These are phyloP conservation scores for Formica selysi DNA, from an alignment of 1,140 invertebrate genomes.

Conservation along the genomic window DNA sequence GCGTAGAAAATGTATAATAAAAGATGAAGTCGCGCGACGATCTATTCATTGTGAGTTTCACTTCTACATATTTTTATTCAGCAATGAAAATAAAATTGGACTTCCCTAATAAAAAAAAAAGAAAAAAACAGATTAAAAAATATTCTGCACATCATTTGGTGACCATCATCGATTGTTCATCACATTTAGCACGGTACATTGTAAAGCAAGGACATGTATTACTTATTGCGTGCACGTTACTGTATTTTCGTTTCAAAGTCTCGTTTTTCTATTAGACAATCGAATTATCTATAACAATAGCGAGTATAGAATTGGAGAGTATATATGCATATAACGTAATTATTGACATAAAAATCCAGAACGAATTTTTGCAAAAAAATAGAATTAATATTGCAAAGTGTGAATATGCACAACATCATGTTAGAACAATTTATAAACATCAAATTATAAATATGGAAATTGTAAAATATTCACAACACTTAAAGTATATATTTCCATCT, in stretches of 20 bases:
- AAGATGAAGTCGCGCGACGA: background rate
- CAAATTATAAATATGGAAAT: background rate
- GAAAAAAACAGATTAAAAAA: background rate
- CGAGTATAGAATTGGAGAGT: background rate
- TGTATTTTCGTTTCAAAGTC: conserved; percentile 5
- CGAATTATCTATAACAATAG: conserved; percentile 17
- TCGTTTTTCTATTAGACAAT: background rate
- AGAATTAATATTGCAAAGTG: background rate
- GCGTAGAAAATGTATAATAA: background rate
- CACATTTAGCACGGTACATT: conserved; percentile 34
- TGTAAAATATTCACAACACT: background rate
- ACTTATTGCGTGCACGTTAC: conserved; percentile 28
- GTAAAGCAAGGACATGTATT: conserved; percentile 35
- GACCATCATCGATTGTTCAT: background rate
- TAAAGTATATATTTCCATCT: background rate
- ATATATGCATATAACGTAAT: background rate
- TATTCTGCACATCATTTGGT: conserved; percentile 16
- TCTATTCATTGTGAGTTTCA: background rate
- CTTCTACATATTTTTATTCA: background rate
- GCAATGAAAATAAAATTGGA: background rate
- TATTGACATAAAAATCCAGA: background rate
- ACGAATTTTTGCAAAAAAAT: background rate
- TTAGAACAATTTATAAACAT: background rate
- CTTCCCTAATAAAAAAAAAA: background rate
- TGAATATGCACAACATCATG: background rate